phyloP scores from a whole-genome alignment of 1,140 invertebrate genomes.

The Drosophila triauraria region DNA sequence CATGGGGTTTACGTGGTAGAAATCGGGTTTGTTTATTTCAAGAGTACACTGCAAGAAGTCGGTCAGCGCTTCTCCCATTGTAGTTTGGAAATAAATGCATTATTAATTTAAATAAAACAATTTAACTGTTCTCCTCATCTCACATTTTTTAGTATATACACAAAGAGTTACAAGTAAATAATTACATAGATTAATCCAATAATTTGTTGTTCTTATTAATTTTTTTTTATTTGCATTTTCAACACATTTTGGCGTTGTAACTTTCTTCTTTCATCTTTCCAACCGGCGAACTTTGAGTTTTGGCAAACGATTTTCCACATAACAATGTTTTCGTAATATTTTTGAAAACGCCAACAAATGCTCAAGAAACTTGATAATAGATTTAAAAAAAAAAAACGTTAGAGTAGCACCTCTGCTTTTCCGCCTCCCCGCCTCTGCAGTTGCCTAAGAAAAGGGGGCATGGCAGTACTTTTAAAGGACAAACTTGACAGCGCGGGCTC shows the following conservation, averaged over 20 bases:
- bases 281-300: slow-evolving; percentile 72
- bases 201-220: slow-evolving; percentile 21
- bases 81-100: slow-evolving; percentile 79
- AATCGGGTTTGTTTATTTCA: slow-evolving; percentile 59
- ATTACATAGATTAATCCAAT: slow-evolving; percentile 52
- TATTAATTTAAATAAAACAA: slow-evolving; percentile 58
- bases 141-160: slow-evolving; percentile 72
- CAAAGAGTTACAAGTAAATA: slow-evolving; percentile 52
- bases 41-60: slow-evolving; percentile 76
- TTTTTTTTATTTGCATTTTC: slow-evolving; percentile 52
- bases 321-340: slow-evolving; percentile 2
- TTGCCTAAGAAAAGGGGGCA: slow-evolving; percentile 41
- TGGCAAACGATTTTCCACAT: slow-evolving; percentile 62
- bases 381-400: slow-evolving; percentile 31
- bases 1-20: slow-evolving; percentile 14
- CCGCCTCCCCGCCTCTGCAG: slow-evolving; percentile 20
- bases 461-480: slow-evolving; percentile 59
- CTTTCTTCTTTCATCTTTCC: slow-evolving; percentile 7
- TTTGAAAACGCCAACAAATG: slow-evolving; percentile 20
- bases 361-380: slow-evolving; percentile 10
- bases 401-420: slow-evolving; percentile 59
- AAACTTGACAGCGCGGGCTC: slow-evolving; percentile 46
- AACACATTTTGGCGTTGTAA: slow-evolving; percentile 68
- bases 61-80: slow-evolving; percentile 64
- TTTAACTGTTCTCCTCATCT: slow-evolving; percentile 14